These are phyloP conservation scores for Formicarius rufipectus DNA, from an alignment of 2,113 vertebrate species.

Conservation along the genomic window DNA sequence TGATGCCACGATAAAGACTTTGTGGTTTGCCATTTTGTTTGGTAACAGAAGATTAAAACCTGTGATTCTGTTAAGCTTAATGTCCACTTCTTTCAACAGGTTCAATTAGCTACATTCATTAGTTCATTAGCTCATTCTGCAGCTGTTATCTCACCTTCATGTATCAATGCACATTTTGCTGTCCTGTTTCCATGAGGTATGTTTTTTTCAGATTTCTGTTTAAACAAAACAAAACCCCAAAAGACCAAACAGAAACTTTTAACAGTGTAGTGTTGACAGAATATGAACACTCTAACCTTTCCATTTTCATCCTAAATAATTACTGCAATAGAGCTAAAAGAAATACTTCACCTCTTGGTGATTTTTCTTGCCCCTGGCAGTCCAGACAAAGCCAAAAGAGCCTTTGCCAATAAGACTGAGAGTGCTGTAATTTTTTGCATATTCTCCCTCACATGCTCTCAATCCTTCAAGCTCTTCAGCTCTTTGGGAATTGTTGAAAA, in stretches of 20 bases:
- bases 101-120: not conserved
- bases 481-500: slow-evolving; percentile 69
- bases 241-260: not conserved
- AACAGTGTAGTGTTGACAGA: not conserved
- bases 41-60: not conserved
- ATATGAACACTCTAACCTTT: not conserved
- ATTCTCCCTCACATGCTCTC: slow-evolving; percentile 86
- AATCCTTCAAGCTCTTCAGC: slow-evolving; percentile 81
- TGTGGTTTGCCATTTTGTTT: not conserved
- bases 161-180: not conserved
- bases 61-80: not conserved
- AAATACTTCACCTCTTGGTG: slow-evolving; percentile 80
- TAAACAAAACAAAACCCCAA: not conserved
- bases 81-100: not conserved
- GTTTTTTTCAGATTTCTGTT: not conserved
- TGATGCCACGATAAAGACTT: not conserved
- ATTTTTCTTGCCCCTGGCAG: slow-evolving; percentile 73
- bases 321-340: not conserved
- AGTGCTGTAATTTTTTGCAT: slow-evolving; percentile 81
- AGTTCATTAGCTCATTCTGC: not conserved
- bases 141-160: not conserved
- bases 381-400: slow-evolving; percentile 94
- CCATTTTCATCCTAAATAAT: not conserved
- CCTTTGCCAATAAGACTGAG: slow-evolving; percentile 86
- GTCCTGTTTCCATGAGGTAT: not conserved